Base-by-base conservation (phyloP, 2,888 invertebrate species). In the Ichneumoninae sp. region DNA sequence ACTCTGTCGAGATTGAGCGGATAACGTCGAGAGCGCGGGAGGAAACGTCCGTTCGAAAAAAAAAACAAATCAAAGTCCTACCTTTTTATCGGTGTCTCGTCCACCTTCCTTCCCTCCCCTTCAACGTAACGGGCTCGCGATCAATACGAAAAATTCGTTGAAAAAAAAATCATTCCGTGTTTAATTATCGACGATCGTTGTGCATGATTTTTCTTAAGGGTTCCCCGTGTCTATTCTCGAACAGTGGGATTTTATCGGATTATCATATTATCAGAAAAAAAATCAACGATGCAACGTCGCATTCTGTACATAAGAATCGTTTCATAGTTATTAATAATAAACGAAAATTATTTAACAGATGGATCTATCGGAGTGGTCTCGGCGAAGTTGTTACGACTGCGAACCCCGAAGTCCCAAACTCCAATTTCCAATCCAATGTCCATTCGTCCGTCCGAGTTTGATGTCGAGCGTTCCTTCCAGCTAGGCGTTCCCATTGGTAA, bases 231-330 rank as follows among this genome's bases (percentile, higher is more conserved):
- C 26, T 77, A 71, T 81, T 74, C 19, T 52, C 40, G 52, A 71
- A 70, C 52, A 26, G 74, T 73, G 82, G 80, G 68, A 74, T 82
- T 69, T 65, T 65, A 73, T 82, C 83, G 76, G 85, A 70, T 44
- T 36, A 65, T 63, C 26, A 65, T 22, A 52, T 44, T 36, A 65
- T 63, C 47, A 65, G 16, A 47, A 77, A 63, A 57, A 36, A 47
- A 74, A 69, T 68, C 83, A 85, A 76, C 83, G 84, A 80, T 85
- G 86, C 81, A 85, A 87, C 84, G 86, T 87, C 87, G 87, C 87
- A 88, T 88, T 90, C 82, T 92, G 92, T 92, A 92, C 87, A 92
- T 92, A 92, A 87, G 87, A 86, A 91, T 91, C 88, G 89, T 91
- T 91, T 90, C 89, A 89, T 91, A 92, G 89, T 76, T 83, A 86